A percentile compares a stretch with the other conserved stretches of the same genome.
These are phyloP conservation scores for Danaus plexippus DNA, from an alignment of 1,140 invertebrate species.

Conservation along the genomic window DNA sequence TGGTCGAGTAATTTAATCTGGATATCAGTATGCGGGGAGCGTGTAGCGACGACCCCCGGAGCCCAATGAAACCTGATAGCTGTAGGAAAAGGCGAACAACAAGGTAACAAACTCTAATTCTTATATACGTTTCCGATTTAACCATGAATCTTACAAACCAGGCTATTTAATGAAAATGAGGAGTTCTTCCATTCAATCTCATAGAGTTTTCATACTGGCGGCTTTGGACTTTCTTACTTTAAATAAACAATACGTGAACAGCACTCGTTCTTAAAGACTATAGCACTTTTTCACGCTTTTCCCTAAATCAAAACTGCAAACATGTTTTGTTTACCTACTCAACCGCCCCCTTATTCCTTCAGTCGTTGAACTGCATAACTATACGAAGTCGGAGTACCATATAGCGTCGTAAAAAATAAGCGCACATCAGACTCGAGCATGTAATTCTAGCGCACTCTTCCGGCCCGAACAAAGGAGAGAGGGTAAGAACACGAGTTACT, in stretches of 20 bases:
- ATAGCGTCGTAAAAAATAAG: conserved; percentile 70
- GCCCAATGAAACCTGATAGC: conserved; percentile 25
- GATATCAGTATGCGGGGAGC: conserved; percentile 62
- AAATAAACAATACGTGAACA: too few relatives aligned
- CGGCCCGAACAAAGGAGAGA: conserved; percentile 69
- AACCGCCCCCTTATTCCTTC: conserved; percentile 61
- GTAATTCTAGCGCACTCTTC: conserved; percentile 72
- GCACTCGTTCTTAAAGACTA: conserved; percentile 21
- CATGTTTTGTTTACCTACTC: conserved; percentile 64
- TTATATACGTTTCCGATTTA: too few relatives aligned
- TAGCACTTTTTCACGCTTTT: conserved; percentile 38
- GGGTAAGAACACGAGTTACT: conserved; percentile 71
- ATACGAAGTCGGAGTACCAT: conserved; percentile 62
- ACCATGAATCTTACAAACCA: too few relatives aligned
- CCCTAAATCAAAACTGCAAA: conserved; percentile 59
- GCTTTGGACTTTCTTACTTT: too few relatives aligned
- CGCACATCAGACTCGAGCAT: conserved; percentile 71
- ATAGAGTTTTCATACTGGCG: too few relatives aligned
- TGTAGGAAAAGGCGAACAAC: conserved; percentile 12
- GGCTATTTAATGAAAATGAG: too few relatives aligned
- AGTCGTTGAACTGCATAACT: conserved; percentile 67
- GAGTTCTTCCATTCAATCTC: too few relatives aligned
- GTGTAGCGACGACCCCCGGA: conserved; percentile 29
- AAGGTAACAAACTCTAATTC: too few relatives aligned
- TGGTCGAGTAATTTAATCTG: conserved; percentile 65